Evolutionary conservation across 2,113 vertebrate species (phyloP).

Genomic region (Montifringilla adamsi): DNA sequence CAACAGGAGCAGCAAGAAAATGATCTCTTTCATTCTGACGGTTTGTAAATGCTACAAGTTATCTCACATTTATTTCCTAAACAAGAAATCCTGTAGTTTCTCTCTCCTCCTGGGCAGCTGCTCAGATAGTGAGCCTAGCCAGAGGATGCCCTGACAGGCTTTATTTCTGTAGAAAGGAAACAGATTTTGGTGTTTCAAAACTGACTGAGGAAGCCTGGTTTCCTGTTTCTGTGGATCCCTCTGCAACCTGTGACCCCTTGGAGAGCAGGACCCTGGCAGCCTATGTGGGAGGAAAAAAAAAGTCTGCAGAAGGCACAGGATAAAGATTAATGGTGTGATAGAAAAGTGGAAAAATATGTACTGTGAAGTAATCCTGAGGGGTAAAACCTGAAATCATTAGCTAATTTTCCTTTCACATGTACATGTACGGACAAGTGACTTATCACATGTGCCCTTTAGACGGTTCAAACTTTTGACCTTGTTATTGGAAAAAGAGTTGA

Average conservation of each 20-base stretch:
- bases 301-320: slow-evolving; percentile 26
- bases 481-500: neutral
- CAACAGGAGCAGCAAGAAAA: slow-evolving; percentile 51
- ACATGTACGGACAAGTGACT: neutral
- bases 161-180: slow-evolving; percentile 72
- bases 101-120: neutral
- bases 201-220: slow-evolving; percentile 69
- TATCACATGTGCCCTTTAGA: neutral
- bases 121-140: slow-evolving; percentile 19
- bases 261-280: slow-evolving; percentile 13
- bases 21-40: slow-evolving; percentile 45
- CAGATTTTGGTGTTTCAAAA: slow-evolving; percentile 70
- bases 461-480: neutral
- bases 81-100: neutral
- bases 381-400: slow-evolving; percentile 27
- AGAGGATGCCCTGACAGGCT: neutral
- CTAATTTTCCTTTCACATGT: slow-evolving; percentile 37
- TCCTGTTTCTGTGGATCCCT: slow-evolving; percentile 75
- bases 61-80: neutral
- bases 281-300: slow-evolving; percentile 18
- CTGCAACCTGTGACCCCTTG: slow-evolving; percentile 60
- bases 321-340: slow-evolving; percentile 32
- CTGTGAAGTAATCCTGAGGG: slow-evolving; percentile 27
- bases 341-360: slow-evolving; percentile 55
- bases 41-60: neutral